phyloP scores from a whole-genome alignment of 2,797 vertebrate genomes.

The Bradypodion pumilum region DNA sequence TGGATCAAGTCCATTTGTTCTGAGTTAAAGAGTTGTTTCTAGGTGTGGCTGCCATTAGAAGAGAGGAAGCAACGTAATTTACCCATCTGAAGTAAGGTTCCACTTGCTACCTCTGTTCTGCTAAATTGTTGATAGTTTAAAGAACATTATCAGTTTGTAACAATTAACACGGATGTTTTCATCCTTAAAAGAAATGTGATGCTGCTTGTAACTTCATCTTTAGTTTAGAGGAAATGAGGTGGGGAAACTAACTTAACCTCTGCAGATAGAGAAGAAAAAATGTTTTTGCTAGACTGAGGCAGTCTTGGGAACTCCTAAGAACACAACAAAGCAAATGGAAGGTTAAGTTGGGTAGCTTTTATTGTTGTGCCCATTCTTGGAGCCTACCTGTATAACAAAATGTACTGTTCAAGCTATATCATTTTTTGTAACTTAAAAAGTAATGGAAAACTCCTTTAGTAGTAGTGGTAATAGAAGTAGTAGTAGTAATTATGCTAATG shows the following conservation, averaged over 20 bases:
- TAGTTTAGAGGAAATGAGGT: background rate
- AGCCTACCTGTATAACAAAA: background rate
- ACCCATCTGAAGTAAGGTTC: background rate
- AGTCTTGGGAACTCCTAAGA: background rate
- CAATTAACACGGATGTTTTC: background rate
- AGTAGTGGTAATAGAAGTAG: too few relatives aligned
- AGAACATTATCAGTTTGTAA: background rate
- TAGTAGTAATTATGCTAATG: too few relatives aligned
- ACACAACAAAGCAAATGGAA: background rate
- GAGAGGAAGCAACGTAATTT: background rate
- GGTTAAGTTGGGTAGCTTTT: background rate
- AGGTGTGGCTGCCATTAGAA: background rate
- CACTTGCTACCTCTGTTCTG: background rate
- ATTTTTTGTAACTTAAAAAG: background rate
- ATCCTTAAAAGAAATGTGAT: background rate
- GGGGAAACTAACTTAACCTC: background rate
- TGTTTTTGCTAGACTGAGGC: background rate
- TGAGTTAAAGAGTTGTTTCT: background rate
- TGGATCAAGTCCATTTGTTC: too few relatives aligned
- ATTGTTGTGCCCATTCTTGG: background rate
- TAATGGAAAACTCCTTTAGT: background rate
- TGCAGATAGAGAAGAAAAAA: background rate
- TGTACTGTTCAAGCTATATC: background rate
- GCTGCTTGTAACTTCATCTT: background rate
- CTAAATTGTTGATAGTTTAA: background rate